Conservation (phyloP, 2,797 vertebrate species). For the Mormyrops attenuatus region DNA sequence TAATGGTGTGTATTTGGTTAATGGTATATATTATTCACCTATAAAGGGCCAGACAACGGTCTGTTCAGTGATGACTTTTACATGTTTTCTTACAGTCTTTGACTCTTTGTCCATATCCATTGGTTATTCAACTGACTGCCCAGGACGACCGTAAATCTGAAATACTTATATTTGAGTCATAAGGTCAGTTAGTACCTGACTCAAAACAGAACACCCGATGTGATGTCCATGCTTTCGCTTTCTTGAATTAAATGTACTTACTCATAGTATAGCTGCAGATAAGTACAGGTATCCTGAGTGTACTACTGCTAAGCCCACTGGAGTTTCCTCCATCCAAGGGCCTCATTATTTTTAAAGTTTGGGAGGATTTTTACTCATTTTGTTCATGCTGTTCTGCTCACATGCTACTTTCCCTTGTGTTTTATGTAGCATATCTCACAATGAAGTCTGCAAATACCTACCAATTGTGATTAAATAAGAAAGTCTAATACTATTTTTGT, state of each 20-base stretch:
- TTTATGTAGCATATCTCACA: neutral
- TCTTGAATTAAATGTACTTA: neutral
- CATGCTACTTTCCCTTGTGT: neutral
- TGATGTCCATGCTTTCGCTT: neutral
- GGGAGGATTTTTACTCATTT: neutral
- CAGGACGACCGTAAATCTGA: neutral
- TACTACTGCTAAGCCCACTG: neutral
- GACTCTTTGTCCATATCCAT: neutral
- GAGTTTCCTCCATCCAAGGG: neutral
- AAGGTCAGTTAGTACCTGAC: neutral
- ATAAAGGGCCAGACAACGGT: neutral
- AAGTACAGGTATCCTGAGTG: neutral
- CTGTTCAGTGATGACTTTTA: neutral
- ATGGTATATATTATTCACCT: conserved; percentile 4
- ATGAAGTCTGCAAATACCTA: neutral
- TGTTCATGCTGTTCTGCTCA: neutral
- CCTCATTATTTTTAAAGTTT: neutral
- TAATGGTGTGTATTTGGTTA: conserved; percentile 14
- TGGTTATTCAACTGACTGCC: neutral
- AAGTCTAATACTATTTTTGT: neutral
- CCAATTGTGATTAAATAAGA: neutral
- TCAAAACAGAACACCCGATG: neutral
- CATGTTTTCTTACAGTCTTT: neutral
- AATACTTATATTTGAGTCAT: neutral
- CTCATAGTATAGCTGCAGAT: neutral